phyloP scores from a whole-genome alignment of 1,140 invertebrate genomes.

The Bombus haemorrhoidalis region DNA sequence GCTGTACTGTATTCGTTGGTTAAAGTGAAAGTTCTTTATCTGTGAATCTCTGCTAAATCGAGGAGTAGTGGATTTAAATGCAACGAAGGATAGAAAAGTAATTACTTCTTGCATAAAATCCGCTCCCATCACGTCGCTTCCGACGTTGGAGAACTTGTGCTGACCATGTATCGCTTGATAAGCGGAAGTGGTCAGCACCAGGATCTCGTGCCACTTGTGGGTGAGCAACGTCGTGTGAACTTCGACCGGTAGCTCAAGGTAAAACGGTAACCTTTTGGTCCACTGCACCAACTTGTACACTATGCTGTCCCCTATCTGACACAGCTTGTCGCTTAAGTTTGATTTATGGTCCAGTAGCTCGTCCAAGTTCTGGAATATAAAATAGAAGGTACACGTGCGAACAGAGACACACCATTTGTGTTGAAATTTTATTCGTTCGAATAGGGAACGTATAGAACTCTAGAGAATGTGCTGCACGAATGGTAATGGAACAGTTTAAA shows the following conservation, averaged over 20 bases:
- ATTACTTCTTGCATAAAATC: constrained; percentile 91
- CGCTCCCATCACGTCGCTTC: constrained; percentile 84
- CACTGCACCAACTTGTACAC: constrained; percentile 98
- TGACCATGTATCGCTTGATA: constrained; percentile 95
- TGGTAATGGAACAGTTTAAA: not conserved
- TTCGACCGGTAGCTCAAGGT: constrained; percentile 96
- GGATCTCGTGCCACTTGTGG: constrained; percentile 98
- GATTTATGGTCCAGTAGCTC: constrained; percentile 95
- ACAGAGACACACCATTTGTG: not conserved
- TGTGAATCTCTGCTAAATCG: not conserved
- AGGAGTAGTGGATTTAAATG: not conserved
- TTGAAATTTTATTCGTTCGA: not conserved
- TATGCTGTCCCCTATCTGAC: constrained; percentile 97
- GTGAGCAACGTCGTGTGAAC: constrained; percentile 97
- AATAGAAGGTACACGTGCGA: not conserved
- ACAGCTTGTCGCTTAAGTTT: constrained; percentile 95
- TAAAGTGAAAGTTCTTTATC: constrained; percentile 31
- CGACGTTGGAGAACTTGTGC: constrained; percentile 81
- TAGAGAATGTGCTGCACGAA: too few species aligned
- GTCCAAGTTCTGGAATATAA: constrained; percentile 89
- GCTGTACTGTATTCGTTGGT: not conserved
- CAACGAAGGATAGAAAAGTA: constrained; percentile 36
- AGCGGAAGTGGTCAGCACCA: constrained; percentile 95
- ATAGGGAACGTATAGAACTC: too few species aligned
- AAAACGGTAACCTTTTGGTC: constrained; percentile 98